phyloP scores from a whole-genome alignment of 64 coral and sea anemone genomes.

The Pocillopora damicornis region DNA sequence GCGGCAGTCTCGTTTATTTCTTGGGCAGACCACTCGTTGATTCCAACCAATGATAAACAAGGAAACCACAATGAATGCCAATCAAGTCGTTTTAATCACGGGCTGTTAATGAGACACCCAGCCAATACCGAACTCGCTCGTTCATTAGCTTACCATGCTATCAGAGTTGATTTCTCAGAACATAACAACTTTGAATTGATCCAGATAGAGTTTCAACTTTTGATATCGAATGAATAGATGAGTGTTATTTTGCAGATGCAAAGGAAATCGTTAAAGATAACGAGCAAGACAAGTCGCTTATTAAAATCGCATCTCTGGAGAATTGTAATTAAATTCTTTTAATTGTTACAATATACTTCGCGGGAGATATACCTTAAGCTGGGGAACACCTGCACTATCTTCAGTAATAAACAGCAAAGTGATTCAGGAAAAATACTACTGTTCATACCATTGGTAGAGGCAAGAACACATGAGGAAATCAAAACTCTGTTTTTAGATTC shows the following conservation, averaged over 20 bases:
- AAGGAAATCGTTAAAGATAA: neutral
- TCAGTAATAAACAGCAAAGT: slow-evolving; percentile 23
- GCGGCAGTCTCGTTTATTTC: slow-evolving; percentile 50
- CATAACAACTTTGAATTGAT: neutral
- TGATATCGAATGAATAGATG: neutral
- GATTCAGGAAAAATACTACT: neutral
- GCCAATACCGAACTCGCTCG: slow-evolving; percentile 10
- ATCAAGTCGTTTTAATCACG: slow-evolving; percentile 71
- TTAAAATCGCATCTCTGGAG: slow-evolving; percentile 20
- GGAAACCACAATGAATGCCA: slow-evolving; percentile 41
- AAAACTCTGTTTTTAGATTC: too few species aligned
- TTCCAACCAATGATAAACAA: slow-evolving; percentile 39
- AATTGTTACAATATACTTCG: slow-evolving; percentile 16
- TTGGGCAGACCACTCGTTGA: slow-evolving; percentile 45
- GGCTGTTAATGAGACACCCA: slow-evolving; percentile 42
- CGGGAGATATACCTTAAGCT: slow-evolving; percentile 26
- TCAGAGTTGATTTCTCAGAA: slow-evolving; percentile 5
- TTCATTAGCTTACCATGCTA: slow-evolving; percentile 47
- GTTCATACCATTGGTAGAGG: neutral
- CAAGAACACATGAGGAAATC: too few species aligned
- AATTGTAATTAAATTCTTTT: slow-evolving; percentile 34
- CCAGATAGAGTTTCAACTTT: slow-evolving; percentile 1
- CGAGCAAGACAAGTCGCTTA: neutral
- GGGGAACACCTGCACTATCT: slow-evolving; percentile 22
- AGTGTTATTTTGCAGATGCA: neutral